Percentiles rank a stretch among this genome's conserved stretches.
Conservation (phyloP, 2,797 vertebrate species). For the Spea hammondii region DNA sequence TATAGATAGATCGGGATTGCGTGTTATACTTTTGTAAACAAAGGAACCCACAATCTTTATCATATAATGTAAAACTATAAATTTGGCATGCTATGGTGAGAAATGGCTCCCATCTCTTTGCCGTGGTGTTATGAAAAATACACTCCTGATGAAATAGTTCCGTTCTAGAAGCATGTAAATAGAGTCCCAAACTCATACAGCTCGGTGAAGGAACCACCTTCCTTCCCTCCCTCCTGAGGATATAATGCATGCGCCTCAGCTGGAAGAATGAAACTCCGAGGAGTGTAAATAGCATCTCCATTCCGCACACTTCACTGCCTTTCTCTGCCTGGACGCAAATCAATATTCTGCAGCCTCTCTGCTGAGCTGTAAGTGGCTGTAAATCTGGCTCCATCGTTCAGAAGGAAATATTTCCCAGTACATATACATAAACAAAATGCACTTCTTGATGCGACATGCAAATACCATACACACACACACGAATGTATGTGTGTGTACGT, state of each 20-base stretch:
- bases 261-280: conserved; percentile 26
- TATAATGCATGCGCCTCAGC: conserved; percentile 36
- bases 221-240: conserved; percentile 7
- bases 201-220: not conserved
- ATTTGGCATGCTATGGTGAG: not conserved
- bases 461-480: not conserved
- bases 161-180: conserved; percentile 8
- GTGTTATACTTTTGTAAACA: not conserved
- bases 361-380: conserved; percentile 33
- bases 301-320: conserved; percentile 42
- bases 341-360: conserved; percentile 46
- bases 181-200: conserved; percentile 15
- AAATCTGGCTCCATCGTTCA: conserved; percentile 33
- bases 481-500: no score
- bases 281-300: conserved; percentile 43
- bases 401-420: conserved; percentile 31
- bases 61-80: not conserved
- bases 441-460: conserved; percentile 13
- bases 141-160: conserved; percentile 20
- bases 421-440: conserved; percentile 37
- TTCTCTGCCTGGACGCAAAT: conserved; percentile 39
- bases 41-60: not conserved
- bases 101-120: not conserved
- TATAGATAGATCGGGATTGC: not conserved
- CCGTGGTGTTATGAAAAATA: not conserved